Percentiles rank a stretch among this genome's conserved stretches.
Evolutionary conservation across 2,797 vertebrate species (phyloP).

Genomic region (Hirundo rustica): DNA sequence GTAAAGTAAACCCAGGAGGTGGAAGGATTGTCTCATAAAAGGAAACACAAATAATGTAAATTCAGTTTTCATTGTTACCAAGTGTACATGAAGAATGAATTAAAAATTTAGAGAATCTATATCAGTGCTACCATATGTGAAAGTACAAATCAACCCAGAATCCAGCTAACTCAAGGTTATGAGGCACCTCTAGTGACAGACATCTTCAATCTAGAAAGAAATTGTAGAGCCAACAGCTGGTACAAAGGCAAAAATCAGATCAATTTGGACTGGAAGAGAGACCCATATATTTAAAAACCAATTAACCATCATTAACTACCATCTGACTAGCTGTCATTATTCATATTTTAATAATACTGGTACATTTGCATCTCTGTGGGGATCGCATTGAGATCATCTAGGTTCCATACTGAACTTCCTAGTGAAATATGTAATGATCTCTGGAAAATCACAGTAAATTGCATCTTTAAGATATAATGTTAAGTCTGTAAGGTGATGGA

Average conservation of each 20-base stretch:
- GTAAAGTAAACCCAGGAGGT: slow-evolving; percentile 51
- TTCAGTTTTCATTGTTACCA: not conserved
- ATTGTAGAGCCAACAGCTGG: not conserved
- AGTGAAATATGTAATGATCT: not conserved
- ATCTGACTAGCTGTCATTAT: not conserved
- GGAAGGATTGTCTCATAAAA: slow-evolving; percentile 4
- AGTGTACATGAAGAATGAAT: not conserved
- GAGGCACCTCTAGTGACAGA: not conserved
- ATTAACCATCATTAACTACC: not conserved
- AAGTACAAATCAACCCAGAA: not conserved
- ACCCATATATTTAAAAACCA: not conserved
- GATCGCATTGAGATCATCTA: not conserved
- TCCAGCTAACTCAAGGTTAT: not conserved
- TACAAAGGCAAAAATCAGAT: not conserved
- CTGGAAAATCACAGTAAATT: not conserved
- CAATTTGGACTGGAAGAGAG: not conserved
- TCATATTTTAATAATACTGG: not conserved
- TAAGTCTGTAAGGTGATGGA: not conserved
- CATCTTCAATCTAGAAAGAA: not conserved
- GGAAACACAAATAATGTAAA: not conserved
- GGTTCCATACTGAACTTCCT: not conserved
- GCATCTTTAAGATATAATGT: not conserved
- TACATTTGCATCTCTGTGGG: not conserved
- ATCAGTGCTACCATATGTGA: not conserved
- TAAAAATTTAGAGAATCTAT: not conserved